Base-by-base conservation (phyloP, 2,888 invertebrate species). In the Sinopyrophorus schimmeli region DNA sequence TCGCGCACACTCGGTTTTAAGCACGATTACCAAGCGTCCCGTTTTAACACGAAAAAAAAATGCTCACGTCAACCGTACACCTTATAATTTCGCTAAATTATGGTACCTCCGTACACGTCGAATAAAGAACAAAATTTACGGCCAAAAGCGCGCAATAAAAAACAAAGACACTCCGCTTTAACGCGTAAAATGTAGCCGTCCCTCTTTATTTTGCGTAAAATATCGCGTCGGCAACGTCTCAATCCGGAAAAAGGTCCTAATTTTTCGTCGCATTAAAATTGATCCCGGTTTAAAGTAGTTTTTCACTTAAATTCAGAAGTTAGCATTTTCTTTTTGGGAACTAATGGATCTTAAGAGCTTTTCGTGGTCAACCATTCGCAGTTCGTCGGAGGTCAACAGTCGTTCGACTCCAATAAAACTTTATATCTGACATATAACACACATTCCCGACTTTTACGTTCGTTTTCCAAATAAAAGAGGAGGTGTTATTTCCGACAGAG, bases 391-490 rank as follows among this genome's bases (percentile, higher is more conserved):
- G 47, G 47, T 47, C 47, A 47, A 40, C 47, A 47, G 39, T 47
- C 31, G 47, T 47, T 47, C 47, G 30, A 39, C 40, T 47, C 40
- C 47, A 32, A 47, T 47, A 47, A 47, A 47, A 47, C 40, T 47
- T 47, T 47, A 47, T 47, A 47, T 40, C 40, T 47, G 47, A 40
- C 47, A 40, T 40, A 47, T 47, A 47, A 47, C 40, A 47, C 47
- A 47, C 47, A 47, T 34, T 47, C 30, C 40, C 10, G 39, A 47
- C 34, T 40, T 47, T 47, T 47, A 47, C 32, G 30, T 26, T 30
- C 31, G 31, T 46, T 39, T 42, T 5, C 23, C 30, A 46, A 46
- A 38, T 38, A 46, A 46, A 46, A 30, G 21, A 24, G 37, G 39
- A 38, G 46, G 46, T 39, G 46, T 31, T 32, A 46, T 38, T 46